phyloP scores from a whole-genome alignment of 2,888 invertebrate genomes.

The Xiphydria camelus region DNA sequence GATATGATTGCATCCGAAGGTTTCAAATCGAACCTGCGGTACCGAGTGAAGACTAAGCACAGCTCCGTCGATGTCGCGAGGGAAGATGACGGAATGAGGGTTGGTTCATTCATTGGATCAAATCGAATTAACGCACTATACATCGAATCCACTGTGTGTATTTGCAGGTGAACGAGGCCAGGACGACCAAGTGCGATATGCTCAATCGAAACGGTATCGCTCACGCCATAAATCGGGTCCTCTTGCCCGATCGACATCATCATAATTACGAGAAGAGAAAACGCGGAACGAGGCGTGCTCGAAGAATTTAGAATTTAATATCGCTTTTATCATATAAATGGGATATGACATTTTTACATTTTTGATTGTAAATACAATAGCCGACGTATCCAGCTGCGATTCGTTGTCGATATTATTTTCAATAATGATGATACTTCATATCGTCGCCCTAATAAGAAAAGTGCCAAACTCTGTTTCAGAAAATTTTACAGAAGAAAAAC shows the following conservation, averaged over 20 bases:
- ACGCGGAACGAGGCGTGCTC: conserved; percentile 11
- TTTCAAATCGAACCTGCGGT: conserved; percentile 49
- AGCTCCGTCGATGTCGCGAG: conserved; percentile 51
- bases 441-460: no score
- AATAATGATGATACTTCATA: no score
- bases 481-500: no score
- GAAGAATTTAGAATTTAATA: no score
- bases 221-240: conserved; percentile 57
- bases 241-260: conserved; percentile 48
- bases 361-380: no score
- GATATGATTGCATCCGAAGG: conserved; percentile 57
- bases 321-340: not conserved
- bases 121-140: no score
- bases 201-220: conserved; percentile 58
- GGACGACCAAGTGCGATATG: conserved; percentile 53
- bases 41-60: conserved; percentile 48
- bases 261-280: conserved; percentile 15
- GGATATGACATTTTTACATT: no score
- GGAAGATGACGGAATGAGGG: conserved; percentile 44
- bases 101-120: conserved; percentile 11
- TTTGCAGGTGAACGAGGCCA: conserved; percentile 52
- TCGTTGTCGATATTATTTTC: no score
- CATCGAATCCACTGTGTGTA: no score
- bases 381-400: no score
- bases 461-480: no score